A percentile compares a stretch with the other conserved stretches of the same genome.
Conservation (phyloP, 2,113 vertebrate genomes). For the Ornithorhynchus anatinus region DNA sequence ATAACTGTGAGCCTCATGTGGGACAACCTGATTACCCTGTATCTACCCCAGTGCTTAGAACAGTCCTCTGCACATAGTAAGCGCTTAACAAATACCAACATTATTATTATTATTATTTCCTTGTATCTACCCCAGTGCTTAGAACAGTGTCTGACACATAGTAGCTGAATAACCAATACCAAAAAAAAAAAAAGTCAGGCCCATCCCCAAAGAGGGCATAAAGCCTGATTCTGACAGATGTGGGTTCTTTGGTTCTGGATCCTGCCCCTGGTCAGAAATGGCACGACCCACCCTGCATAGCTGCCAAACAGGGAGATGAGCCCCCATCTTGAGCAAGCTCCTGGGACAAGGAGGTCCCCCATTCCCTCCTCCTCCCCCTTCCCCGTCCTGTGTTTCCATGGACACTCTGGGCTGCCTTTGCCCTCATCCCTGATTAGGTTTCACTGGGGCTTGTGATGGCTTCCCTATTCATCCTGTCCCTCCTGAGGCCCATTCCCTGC, state of each 20-base stretch:
- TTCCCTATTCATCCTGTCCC: slow-evolving; percentile 78
- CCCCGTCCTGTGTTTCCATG: slow-evolving; percentile 67
- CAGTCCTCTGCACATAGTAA: no score
- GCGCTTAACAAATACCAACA: no score
- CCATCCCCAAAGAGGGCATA: no score
- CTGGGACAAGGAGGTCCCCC: slow-evolving; percentile 41
- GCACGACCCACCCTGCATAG: not conserved
- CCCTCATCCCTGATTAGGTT: slow-evolving; percentile 75
- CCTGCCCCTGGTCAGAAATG: slow-evolving; percentile 35
- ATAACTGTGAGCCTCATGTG: no score
- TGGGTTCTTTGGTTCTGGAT: slow-evolving; percentile 49
- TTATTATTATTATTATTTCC: no score
- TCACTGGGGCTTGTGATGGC: slow-evolving; percentile 74
- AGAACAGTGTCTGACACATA: no score
- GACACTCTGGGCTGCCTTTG: slow-evolving; percentile 55
- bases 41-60: no score
- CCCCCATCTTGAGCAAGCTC: slow-evolving; percentile 38
- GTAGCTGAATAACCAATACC: no score
- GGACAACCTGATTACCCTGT: no score
- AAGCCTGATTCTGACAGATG: no score
- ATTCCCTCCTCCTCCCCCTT: slow-evolving; percentile 69
- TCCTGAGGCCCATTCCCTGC: slow-evolving; percentile 66
- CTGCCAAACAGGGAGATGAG: slow-evolving; percentile 46
- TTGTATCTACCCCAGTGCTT: no score
- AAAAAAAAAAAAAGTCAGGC: no score